phyloP scores from a whole-genome alignment of 2,113 vertebrate genomes.

The Fregetta grallaria region DNA sequence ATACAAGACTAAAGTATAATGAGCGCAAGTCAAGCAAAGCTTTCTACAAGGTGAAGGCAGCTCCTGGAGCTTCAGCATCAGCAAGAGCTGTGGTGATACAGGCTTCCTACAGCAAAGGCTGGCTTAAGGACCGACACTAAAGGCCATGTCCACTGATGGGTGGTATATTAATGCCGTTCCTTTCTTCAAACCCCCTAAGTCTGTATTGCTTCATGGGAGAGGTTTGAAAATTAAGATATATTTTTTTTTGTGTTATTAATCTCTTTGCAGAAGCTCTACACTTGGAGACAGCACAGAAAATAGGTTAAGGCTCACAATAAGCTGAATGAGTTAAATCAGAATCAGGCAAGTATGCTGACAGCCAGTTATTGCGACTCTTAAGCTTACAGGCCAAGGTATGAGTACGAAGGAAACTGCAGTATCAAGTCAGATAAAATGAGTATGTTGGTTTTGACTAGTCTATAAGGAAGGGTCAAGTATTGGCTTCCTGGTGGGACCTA shows the following conservation, averaged over 20 bases:
- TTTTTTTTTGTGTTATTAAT: conserved; percentile 13
- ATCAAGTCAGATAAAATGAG: not conserved
- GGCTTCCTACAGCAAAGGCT: not conserved
- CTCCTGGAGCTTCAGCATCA: conserved; percentile 19
- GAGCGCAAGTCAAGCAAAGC: not conserved
- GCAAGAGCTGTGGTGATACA: not conserved
- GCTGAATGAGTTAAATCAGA: conserved; percentile 58
- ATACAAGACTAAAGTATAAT: not conserved
- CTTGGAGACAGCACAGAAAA: conserved; percentile 15
- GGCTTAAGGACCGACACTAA: not conserved
- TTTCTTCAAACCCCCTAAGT: not conserved
- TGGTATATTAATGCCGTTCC: not conserved
- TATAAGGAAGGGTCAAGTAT: not conserved
- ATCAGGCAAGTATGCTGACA: not conserved
- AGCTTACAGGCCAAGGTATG: not conserved
- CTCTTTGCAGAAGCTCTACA: not conserved
- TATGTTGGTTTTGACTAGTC: not conserved
- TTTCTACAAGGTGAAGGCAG: not conserved
- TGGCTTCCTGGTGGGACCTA: not conserved
- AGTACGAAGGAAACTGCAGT: not conserved
- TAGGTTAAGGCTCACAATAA: conserved; percentile 53
- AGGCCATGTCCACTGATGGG: not conserved
- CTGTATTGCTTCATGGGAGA: not conserved
- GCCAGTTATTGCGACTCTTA: not conserved
- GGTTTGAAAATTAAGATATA: not conserved